phyloP scores from a whole-genome alignment of 2,113 vertebrate genomes.

The Lynx canadensis region DNA sequence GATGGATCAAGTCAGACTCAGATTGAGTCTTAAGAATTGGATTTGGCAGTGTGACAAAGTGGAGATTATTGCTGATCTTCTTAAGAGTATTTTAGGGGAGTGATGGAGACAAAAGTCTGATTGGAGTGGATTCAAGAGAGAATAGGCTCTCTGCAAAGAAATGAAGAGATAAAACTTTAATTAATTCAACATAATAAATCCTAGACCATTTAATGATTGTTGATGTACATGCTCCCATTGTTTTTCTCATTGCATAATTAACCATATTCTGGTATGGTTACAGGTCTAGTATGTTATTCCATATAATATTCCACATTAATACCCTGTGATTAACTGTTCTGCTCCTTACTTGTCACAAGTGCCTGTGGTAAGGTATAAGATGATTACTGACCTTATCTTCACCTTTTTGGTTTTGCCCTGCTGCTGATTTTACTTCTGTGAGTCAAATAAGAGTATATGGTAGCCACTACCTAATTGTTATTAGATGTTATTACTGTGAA shows the following conservation, averaged over 20 bases:
- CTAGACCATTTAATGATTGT: background rate
- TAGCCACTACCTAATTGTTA: background rate
- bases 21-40: background rate
- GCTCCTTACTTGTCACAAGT: background rate
- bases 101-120: background rate
- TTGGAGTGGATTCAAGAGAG: background rate
- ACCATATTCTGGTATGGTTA: background rate
- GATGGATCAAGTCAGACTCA: background rate
- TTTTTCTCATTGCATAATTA: background rate
- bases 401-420: background rate
- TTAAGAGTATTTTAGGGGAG: background rate
- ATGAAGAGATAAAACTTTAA: background rate
- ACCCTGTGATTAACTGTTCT: background rate
- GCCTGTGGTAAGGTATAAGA: background rate
- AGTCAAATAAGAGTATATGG: constrained; percentile 8
- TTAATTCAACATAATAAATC: background rate
- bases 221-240: background rate
- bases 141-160: background rate
- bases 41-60: background rate
- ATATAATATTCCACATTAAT: background rate
- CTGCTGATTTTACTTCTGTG: constrained; percentile 10
- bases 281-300: no score
- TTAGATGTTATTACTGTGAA: background rate
- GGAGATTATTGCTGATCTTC: background rate
- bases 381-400: background rate